Evolutionary conservation across 2,113 vertebrate genomes (phyloP).

Genomic region (Carettochelys insculpta): DNA sequence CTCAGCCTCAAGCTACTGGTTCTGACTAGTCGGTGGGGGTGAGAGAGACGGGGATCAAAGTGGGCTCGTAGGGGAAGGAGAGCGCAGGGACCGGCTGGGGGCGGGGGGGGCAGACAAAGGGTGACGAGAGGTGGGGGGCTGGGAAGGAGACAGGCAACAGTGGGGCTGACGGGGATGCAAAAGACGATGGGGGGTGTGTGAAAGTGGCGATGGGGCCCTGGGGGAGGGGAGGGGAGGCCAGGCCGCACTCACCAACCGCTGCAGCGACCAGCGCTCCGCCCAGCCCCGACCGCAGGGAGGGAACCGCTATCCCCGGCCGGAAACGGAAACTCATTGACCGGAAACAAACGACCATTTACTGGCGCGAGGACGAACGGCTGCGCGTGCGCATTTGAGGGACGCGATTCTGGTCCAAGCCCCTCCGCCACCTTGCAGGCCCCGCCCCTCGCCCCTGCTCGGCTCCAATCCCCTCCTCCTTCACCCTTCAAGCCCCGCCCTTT

Average conservation of each 20-base stretch:
- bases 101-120: too few species aligned
- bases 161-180: background rate
- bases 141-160: too few species aligned
- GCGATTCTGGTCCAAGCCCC: background rate
- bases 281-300: background rate
- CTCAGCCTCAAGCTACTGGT: too few species aligned
- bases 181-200: too few species aligned
- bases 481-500: background rate
- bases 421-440: background rate
- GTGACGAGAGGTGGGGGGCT: too few species aligned
- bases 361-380: background rate
- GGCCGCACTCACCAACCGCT: background rate
- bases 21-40: too few species aligned
- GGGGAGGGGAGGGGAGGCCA: background rate
- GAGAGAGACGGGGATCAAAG: too few species aligned
- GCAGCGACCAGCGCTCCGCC: background rate
- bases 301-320: background rate
- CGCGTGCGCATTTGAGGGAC: background rate
- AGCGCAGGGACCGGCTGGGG: too few species aligned
- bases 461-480: background rate
- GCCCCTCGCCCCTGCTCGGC: background rate
- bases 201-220: too few species aligned
- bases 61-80: too few species aligned
- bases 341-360: fast-evolving
- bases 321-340: background rate